Conservation (phyloP, 2,797 vertebrate genomes). For the Arnoldichthys spilopterus region DNA sequence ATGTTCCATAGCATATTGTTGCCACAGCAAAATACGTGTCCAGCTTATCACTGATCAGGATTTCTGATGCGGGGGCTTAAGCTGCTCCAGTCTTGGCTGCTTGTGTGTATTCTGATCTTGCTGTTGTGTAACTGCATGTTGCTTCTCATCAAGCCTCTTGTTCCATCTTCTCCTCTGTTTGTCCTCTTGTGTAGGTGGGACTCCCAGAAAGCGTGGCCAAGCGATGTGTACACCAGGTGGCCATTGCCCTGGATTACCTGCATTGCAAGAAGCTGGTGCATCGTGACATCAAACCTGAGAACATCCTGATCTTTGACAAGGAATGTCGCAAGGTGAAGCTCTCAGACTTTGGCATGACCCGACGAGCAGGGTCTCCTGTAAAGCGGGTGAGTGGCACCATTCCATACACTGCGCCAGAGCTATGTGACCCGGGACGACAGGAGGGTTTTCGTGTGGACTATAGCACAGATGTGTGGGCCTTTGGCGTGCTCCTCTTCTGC, state of each 20-base stretch:
- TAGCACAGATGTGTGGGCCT: constrained; percentile 87
- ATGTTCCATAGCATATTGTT: constrained; percentile 37
- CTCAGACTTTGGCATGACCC: constrained; percentile 87
- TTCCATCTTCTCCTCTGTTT: constrained; percentile 12
- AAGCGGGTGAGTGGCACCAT: constrained; percentile 87
- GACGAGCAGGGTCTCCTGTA: constrained; percentile 82
- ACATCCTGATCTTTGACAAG: constrained; percentile 85
- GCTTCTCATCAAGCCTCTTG: background rate
- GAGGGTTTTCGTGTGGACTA: constrained; percentile 85
- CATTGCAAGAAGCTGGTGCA: constrained; percentile 86
- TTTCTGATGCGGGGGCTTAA: constrained; percentile 14
- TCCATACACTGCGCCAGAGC: constrained; percentile 85
- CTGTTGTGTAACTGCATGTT: constrained; percentile 28
- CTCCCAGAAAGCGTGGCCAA: constrained; percentile 83
- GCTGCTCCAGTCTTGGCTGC: constrained; percentile 17
- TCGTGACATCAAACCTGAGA: constrained; percentile 86
- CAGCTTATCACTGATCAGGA: constrained; percentile 20
- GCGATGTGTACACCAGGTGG: constrained; percentile 86
- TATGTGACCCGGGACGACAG: constrained; percentile 81
- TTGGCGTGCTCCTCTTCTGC: constrained; percentile 86
- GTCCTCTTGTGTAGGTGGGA: constrained; percentile 72
- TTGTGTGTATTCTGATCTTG: constrained; percentile 9
- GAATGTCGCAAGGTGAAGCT: constrained; percentile 86
- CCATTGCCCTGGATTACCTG: constrained; percentile 84
- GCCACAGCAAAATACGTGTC: constrained; percentile 19